Conservation (phyloP, 2,888 invertebrate genomes). For the Hirtodrosophila confusa region DNA sequence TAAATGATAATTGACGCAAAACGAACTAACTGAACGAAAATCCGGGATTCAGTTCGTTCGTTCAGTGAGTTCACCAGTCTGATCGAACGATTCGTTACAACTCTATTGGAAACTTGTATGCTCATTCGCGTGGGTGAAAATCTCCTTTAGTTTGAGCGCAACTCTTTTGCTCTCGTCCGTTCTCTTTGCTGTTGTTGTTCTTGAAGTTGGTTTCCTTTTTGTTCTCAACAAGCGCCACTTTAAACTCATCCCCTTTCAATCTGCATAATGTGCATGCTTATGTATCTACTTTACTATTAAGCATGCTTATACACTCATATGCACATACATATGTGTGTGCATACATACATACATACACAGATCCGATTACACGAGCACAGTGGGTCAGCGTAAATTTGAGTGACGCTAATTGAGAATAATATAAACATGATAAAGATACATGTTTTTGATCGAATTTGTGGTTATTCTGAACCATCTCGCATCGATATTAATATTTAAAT, state of each 20-base stretch:
- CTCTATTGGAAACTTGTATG: constrained; percentile 38
- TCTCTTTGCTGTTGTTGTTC: constrained; percentile 18
- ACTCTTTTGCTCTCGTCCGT: constrained; percentile 26
- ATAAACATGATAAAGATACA: not conserved
- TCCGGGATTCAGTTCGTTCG: no score
- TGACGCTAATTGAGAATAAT: not conserved
- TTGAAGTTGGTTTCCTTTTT: constrained; percentile 44
- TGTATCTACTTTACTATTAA: constrained; percentile 75
- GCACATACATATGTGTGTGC: constrained; percentile 8
- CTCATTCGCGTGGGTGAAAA: constrained; percentile 34
- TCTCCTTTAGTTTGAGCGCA: constrained; percentile 39
- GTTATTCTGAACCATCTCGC: no score
- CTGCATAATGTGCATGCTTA: constrained; percentile 72
- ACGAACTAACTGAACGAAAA: no score
- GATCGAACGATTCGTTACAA: no score
- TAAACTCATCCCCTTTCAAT: constrained; percentile 69
- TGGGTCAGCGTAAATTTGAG: constrained; percentile 29
- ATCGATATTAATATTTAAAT: no score
- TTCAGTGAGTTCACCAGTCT: no score
- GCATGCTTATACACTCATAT: constrained; percentile 42
- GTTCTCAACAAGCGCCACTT: constrained; percentile 69
- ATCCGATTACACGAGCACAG: constrained; percentile 66
- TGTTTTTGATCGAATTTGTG: no score
- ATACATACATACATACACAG: constrained; percentile 21
- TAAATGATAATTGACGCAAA: no score